A percentile compares a stretch with the other conserved stretches of the same genome.
Evolutionary conservation across 2,797 vertebrate species (phyloP).

Genomic region (Ctenosaura bakeri): DNA sequence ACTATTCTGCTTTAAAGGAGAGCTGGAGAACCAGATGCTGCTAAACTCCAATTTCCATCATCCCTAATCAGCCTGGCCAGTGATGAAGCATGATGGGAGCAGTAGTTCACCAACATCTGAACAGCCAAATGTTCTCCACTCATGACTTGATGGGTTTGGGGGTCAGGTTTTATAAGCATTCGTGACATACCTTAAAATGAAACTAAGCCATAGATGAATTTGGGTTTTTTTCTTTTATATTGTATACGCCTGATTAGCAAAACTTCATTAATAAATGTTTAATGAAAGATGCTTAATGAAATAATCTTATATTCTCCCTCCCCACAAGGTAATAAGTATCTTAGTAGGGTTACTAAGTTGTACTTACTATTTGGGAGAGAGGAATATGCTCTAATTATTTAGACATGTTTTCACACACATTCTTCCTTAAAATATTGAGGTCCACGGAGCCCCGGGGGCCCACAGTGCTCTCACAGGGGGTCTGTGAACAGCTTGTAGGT

Average conservation of each 20-base stretch:
- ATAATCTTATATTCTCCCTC: too few species aligned
- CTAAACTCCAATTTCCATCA: background rate
- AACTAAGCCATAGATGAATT: background rate
- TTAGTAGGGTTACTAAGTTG: background rate
- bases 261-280: background rate
- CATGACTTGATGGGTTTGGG: too few species aligned
- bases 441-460: too few species aligned
- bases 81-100: background rate
- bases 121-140: background rate
- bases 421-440: background rate
- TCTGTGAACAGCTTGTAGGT: too few species aligned
- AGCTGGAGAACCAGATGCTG: background rate
- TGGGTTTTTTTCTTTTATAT: background rate
- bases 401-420: background rate
- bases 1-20: background rate
- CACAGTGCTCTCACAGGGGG: too few species aligned
- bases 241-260: background rate
- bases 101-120: background rate
- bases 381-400: background rate
- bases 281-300: background rate
- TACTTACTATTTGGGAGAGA: background rate
- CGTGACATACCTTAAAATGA: too few species aligned
- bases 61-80: background rate
- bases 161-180: background rate
- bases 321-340: background rate